phyloP scores from a whole-genome alignment of 2,113 vertebrate genomes.

The Formicarius rufipectus region DNA sequence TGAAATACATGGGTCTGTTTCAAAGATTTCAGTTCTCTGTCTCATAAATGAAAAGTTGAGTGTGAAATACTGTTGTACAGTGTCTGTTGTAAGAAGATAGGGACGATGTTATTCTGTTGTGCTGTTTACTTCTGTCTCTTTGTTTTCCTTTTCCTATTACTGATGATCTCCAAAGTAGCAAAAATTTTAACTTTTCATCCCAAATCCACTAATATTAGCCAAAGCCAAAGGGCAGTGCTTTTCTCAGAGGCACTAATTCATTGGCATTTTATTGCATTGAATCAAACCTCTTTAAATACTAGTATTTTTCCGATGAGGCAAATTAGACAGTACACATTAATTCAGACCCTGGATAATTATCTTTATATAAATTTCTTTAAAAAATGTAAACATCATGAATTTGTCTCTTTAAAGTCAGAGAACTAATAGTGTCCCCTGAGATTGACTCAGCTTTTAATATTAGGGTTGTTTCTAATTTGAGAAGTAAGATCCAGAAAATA shows the following conservation, averaged over 20 bases:
- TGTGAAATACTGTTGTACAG: conserved; percentile 4
- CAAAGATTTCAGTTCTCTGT: conserved; percentile 20
- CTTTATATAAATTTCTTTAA: background rate
- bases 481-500: background rate
- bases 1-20: conserved; percentile 12
- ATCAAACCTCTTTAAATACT: background rate
- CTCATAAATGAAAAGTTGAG: conserved; percentile 8
- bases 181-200: background rate
- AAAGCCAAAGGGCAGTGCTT: background rate
- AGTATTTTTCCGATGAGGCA: background rate
- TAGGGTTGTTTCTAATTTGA: background rate
- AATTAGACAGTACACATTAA: background rate
- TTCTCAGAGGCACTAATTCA: background rate
- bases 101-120: background rate
- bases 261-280: background rate
- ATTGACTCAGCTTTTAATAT: background rate
- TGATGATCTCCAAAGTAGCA: background rate
- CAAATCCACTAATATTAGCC: background rate
- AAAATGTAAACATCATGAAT: background rate
- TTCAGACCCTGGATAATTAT: background rate
- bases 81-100: background rate
- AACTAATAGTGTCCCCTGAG: background rate
- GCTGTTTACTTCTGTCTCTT: conserved; percentile 20
- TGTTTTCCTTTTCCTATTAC: background rate
- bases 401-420: background rate